Evolutionary conservation across 2,113 vertebrate species (phyloP), one percentile per base, ranked within the genome.

Genomic region (Melanerpes aurifrons): DNA sequence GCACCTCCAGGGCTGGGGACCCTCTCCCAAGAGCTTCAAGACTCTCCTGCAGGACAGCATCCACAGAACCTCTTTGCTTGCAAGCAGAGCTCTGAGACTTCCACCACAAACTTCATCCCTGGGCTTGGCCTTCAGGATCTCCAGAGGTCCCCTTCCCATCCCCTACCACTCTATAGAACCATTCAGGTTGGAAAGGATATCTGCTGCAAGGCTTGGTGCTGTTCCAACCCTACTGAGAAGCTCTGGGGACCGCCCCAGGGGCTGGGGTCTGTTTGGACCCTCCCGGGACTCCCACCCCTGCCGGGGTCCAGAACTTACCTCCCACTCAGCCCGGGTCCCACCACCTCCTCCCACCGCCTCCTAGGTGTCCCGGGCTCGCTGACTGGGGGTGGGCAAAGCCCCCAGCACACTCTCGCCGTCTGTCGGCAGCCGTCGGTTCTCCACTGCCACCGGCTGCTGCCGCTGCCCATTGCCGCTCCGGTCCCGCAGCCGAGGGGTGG

Each of bases 381-480:
- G 7, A 19, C 7, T 9, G 19, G 32, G 50, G 22, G 10, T 92
- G 86, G 82, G 24, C 82, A 14, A 14, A 20, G 31, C 35, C 13
- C 94, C 90, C 95, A 96, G 95, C 86, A 96, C 91, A 94, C 94
- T 88, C 90, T 89, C 61, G 82, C 96, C 61, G 47, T 89, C 92
- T 35, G 90, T 94, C 31, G 63, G 29, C 57, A 19, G 57, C 57
- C 31, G 16, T 17, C 26, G 29, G 29, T 58, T 58, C 57, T 31
- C 90, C 59, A 29, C 35, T 22, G 50, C 75, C 71, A 77, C 59
- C 90, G 76, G 81, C 96, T 85, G 96, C 96, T 95, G 22, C 97
- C 97, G 90, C 97, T 97, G 89, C 97, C 97, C 97, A 97, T 98
- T 92, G 62, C 69, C 43, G 56, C 32, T 32, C 68, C 35, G 32